Base-by-base conservation (phyloP, 2,113 vertebrate species). In the Xiphorhynchus elegans region DNA sequence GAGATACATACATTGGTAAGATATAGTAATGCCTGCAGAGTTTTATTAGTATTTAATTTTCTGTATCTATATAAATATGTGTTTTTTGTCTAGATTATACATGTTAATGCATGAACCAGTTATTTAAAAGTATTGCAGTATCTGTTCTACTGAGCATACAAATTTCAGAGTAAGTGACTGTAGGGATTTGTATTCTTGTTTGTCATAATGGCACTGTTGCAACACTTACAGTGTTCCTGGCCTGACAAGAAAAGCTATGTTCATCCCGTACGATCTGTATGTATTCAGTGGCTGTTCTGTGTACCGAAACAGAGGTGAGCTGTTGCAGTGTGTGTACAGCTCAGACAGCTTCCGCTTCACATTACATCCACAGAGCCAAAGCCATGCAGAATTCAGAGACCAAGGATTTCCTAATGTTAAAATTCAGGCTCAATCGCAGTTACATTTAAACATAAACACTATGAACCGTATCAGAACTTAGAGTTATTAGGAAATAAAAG, bases 21-120 rank as follows among this genome's bases (percentile, higher is more conserved):
- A 98, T 98, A 97, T 98, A 98, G 98, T 99, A 99, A 99, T 99
- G 99, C 99, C 99, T 99, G 99, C 98, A 98, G 98, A 99, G 93
- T 98, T 98, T 97, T 97, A 97, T 98, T 97, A 98, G 95, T 95
- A 96, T 98, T 97, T 96, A 97, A 95, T 94, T 97, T 96, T 96
- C 76, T 83, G 89, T 97, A 94, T 97, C 68, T 97, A 90, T 96
- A 94, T 96, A 94, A 98, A 94, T 98, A 97, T 96, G 98, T 98
- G 97, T 98, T 98, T 40, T 93, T 97, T 98, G 98, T 98, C 96
- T 98, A 97, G 96, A 90, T 95, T 95, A 96, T 98, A 98, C 89
- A 97, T 98, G 96, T 97, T 99, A 99, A 98, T 99, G 99, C 99
- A 99, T 99, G 99, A 98, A 97, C 93, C 97, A 97, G 94, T 93